Base-by-base conservation (phyloP, 1,140 invertebrate genomes). In the Coelopa frigida region DNA sequence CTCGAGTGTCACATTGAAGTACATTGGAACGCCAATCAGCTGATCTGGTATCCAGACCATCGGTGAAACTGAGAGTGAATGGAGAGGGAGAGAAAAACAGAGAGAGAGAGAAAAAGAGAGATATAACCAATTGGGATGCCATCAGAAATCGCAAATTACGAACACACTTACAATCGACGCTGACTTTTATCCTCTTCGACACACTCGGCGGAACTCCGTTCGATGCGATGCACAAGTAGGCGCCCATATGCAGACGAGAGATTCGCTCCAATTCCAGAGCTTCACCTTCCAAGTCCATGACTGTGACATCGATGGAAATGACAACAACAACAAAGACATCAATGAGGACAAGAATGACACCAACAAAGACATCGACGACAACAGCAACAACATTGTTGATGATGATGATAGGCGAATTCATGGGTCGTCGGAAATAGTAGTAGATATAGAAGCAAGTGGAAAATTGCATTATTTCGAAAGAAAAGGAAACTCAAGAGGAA, bases 141-240 rank as follows among this genome's bases (percentile, higher is more conserved):
- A n/a, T n/a, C n/a, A n/a, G n/a, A n/a, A n/a, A n/a, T n/a, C n/a
- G n/a, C n/a, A n/a, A n/a, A n/a, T n/a, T n/a, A n/a, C 27, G 27
- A 22, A 3, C 5, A 5, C 7, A 90, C 89, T 90, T 72, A 94
- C 89, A 94, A 70, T 94, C 88, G 12, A 94, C 90, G 73, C 87
- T 90, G 58, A 94, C 85, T 79, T 90, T 89, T 55, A 94, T 90
- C 57, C 87, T 77, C 70, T 93, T 92, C 59, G 87, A 90, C 32
- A 93, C 89, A 35, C 80, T 81, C 3, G 84, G 84, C 15, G 84
- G 84, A 10, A 86, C 81, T n/a, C 82, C 81, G 59, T 86, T 87
- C 49, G 76, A 79, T 12, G 89, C 89, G 47, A 93, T 90, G 66
- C 89, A 93, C 21, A 93, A 75, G 72, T 93, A 93, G 12, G 85